phyloP scores from a whole-genome alignment of 2,888 invertebrate genomes.

The Netelia fuscicornis region DNA sequence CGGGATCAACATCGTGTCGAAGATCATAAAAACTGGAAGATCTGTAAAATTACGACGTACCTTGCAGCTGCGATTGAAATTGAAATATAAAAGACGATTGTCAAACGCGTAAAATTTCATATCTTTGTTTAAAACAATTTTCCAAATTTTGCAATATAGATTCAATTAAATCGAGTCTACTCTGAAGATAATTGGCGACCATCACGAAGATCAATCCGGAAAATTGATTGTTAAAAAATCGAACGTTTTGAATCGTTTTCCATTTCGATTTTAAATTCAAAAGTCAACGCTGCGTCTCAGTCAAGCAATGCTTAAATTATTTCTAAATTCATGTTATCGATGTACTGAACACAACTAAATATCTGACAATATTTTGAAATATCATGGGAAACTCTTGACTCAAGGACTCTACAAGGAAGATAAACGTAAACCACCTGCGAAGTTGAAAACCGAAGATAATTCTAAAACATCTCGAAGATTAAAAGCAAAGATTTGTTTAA shows the following conservation, averaged over 20 bases:
- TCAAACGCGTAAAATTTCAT: no score
- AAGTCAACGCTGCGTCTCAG: no score
- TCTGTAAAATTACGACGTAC: not conserved
- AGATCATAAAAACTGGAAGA: constrained; percentile 44
- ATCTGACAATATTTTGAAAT: not conserved
- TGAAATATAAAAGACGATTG: not conserved
- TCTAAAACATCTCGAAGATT: not conserved
- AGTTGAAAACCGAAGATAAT: constrained; percentile 2
- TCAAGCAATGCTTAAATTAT: not conserved
- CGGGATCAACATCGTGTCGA: constrained; percentile 34
- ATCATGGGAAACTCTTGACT: not conserved
- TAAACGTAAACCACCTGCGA: constrained; percentile 8
- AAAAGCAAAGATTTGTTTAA: not conserved
- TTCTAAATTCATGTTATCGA: not conserved
- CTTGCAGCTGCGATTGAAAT: constrained; percentile 3
- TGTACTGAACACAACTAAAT: no score
- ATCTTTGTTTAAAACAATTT: not conserved
- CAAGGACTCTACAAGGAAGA: constrained; percentile 4
- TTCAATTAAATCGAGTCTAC: constrained; percentile 6
- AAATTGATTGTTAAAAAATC: not conserved
- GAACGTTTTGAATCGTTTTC: not conserved
- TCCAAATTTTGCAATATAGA: not conserved
- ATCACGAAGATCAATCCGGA: constrained; percentile 52
- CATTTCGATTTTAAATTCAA: no score
- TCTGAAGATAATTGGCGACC: constrained; percentile 59